Percentiles rank a stretch among this genome's conserved stretches.
Conservation (phyloP, 1,140 invertebrate genomes). For the Stegodyphus dumicola region DNA sequence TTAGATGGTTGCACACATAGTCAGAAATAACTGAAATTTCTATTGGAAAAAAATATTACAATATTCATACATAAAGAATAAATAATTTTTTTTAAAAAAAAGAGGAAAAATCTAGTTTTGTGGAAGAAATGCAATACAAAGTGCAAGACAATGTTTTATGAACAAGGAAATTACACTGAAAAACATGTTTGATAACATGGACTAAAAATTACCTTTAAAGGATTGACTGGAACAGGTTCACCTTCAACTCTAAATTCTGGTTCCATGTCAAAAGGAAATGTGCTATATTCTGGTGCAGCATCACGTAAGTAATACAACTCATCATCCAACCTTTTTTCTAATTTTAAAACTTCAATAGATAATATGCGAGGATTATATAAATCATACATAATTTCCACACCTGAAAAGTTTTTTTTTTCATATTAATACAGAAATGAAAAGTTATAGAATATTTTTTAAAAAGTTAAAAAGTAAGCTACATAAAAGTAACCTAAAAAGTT, state of each 20-base stretch:
- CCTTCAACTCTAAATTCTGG: slow-evolving; percentile 79
- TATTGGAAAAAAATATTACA: too few species aligned
- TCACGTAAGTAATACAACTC: slow-evolving; percentile 92
- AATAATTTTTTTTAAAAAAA: too few species aligned
- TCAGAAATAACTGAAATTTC: too few species aligned
- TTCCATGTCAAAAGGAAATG: slow-evolving; percentile 93
- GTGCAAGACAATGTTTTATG: too few species aligned
- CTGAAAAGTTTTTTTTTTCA: slow-evolving; percentile 67
- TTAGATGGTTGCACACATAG: too few species aligned
- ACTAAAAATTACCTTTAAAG: slow-evolving; percentile 76
- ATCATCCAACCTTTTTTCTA: slow-evolving; percentile 95
- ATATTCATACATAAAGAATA: too few species aligned
- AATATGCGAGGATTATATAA: slow-evolving; percentile 94
- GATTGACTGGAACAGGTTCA: slow-evolving; percentile 85
- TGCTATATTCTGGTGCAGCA: slow-evolving; percentile 92
- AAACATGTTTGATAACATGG: too few species aligned
- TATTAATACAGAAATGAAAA: neutral
- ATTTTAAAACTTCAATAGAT: slow-evolving; percentile 86
- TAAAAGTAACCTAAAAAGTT: neutral
- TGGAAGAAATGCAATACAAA: too few species aligned
- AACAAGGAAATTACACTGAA: too few species aligned
- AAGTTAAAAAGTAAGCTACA: neutral
- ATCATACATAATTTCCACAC: slow-evolving; percentile 88
- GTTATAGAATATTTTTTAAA: slow-evolving; percentile 40
- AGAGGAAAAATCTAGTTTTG: too few species aligned